Conservation (phyloP, 1,140 invertebrate species). For the Ceratosolen solmsi region DNA sequence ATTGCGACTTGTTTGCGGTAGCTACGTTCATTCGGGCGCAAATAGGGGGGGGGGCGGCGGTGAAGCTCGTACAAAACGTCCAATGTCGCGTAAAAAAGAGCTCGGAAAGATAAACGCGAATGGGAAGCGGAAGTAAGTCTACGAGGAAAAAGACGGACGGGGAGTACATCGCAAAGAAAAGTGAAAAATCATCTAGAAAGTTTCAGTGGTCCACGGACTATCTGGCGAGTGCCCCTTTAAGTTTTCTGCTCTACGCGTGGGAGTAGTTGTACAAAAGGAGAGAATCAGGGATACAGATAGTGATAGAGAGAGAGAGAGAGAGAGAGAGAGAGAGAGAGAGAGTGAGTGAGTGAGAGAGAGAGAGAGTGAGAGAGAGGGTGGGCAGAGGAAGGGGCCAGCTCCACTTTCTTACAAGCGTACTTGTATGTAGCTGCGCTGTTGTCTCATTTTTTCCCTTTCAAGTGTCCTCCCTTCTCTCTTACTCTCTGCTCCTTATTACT, state of each 20-base stretch:
- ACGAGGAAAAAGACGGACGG: not conserved
- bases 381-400: too few relatives aligned
- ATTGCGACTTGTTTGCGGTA: constrained; percentile 12
- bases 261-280: not conserved
- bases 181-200: constrained; percentile 47
- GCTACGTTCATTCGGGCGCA: not conserved
- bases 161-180: constrained; percentile 21
- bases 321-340: not conserved
- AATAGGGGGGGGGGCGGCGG: not conserved
- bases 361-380: too few relatives aligned
- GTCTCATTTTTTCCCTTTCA: constrained; percentile 29
- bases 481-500: constrained; percentile 8
- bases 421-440: not conserved
- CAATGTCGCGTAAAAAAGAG: constrained; percentile 32
- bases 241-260: not conserved
- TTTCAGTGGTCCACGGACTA: constrained; percentile 11
- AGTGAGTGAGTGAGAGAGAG: too few relatives aligned
- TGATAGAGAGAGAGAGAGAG: not conserved
- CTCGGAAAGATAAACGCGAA: constrained; percentile 35
- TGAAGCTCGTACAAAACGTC: constrained; percentile 21
- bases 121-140: constrained; percentile 46
- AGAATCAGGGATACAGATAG: not conserved
- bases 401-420: constrained; percentile 7
- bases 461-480: not conserved
- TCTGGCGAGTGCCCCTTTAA: constrained; percentile 27